Evolutionary conservation across 1,140 invertebrate species (phyloP), one percentile per base, ranked within the genome.

Genomic region (Hesperophylax magnus): DNA sequence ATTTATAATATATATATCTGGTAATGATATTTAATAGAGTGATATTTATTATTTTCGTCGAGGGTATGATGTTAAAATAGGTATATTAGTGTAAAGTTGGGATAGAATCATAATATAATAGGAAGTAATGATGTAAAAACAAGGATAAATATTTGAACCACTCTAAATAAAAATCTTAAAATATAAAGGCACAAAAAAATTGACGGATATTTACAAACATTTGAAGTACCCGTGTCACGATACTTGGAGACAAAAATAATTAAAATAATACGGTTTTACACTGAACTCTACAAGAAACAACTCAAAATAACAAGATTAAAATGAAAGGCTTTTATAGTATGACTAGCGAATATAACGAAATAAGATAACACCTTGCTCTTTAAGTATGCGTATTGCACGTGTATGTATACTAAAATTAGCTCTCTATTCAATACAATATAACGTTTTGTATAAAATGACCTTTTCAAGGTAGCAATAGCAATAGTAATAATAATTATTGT

Each of bases 151-250:
- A 60, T 60, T 27, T 17, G 18, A 63, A 65, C 47, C 27, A 47
- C 15, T 53, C 15, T 18, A 79, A 58, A 39, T 61, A 18, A 22
- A 60, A 72, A 79, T 39, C 71, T 71, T 74, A 61, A 80, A 75
- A 34, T 80, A 20, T 80, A 80, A 80, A 80, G 78, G 78, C 78
- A 80, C 78, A 80, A 80, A 80, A 69, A 80, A 80, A 80, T 80
- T 80, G 78, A 80, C 71, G 54, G 77, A 78, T 78, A 78, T 69
- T 63, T 47, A 77, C 54, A 78, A 69, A 69, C 52, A 71, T 78
- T 53, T 78, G 22, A 77, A 77, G 39, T 76, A 76, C 54, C 54
- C 58, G 31, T 61, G 56, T 61, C 22, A 61, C 22, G 11, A 24
- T 61, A 61, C 11, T 47, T 47, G 39, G 39, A 47, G 39, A 47